A percentile compares a stretch with the other conserved stretches of the same genome.
Conservation (phyloP, 2,113 vertebrate genomes). For the Megalops atlanticus region DNA sequence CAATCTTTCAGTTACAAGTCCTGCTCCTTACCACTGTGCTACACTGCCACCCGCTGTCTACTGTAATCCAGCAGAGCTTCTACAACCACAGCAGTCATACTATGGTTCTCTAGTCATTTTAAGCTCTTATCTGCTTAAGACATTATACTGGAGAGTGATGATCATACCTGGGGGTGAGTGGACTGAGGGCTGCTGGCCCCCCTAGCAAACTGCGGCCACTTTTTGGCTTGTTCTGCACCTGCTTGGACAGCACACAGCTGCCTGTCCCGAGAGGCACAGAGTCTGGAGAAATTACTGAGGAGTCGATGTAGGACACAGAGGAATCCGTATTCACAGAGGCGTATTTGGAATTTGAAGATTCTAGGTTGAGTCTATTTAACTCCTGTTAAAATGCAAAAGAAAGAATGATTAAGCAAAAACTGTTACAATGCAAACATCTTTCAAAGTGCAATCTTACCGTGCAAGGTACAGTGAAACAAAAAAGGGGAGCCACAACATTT, state of each 20-base stretch:
- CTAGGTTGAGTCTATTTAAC: slow-evolving; percentile 94
- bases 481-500: not conserved
- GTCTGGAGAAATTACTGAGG: slow-evolving; percentile 91
- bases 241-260: slow-evolving; percentile 86
- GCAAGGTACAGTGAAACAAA: too few species aligned
- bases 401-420: not conserved
- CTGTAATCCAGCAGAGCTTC: too few species aligned
- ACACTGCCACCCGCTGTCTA: too few species aligned
- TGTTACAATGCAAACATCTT: not conserved
- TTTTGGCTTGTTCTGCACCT: slow-evolving; percentile 94
- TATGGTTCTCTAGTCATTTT: not conserved
- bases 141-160: not conserved
- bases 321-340: slow-evolving; percentile 85
- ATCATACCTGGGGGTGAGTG: slow-evolving; percentile 88
- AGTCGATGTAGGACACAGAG: slow-evolving; percentile 94
- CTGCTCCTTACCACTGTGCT: too few species aligned
- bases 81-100: not conserved
- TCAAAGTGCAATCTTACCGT: too few species aligned
- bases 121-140: not conserved
- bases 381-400: slow-evolving; percentile 74
- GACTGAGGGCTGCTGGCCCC: slow-evolving; percentile 87
- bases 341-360: slow-evolving; percentile 94
- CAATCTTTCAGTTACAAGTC: too few species aligned
- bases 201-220: slow-evolving; percentile 90
- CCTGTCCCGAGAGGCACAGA: slow-evolving; percentile 82